Conservation (phyloP, 2,888 invertebrate species). For the Lymantria dispar region DNA sequence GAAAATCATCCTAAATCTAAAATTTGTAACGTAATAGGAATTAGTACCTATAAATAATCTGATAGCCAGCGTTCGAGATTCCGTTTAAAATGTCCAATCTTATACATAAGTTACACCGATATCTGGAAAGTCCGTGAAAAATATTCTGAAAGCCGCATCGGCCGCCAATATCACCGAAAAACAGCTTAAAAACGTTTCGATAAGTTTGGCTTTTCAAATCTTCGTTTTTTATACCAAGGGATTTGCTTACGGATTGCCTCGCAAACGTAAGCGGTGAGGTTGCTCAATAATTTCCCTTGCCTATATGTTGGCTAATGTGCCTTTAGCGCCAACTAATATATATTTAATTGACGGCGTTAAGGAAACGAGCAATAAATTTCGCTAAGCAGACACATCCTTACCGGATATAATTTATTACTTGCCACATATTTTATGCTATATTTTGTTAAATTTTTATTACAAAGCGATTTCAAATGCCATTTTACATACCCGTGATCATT, state of each 20-base stretch:
- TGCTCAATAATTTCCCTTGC: constrained; percentile 36
- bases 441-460: background rate
- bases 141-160: constrained; percentile 46
- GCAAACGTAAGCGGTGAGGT: constrained; percentile 35
- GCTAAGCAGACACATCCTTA: constrained; percentile 13
- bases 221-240: constrained; percentile 58
- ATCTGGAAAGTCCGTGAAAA: constrained; percentile 56
- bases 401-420: constrained; percentile 15
- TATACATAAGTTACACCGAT: constrained; percentile 57
- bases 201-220: constrained; percentile 57
- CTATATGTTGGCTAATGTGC: constrained; percentile 41
- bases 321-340: constrained; percentile 38
- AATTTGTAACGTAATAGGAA: constrained; percentile 16
- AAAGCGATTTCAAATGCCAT: background rate
- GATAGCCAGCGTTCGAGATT: constrained; percentile 36
- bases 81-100: constrained; percentile 44
- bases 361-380: constrained; percentile 31
- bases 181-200: constrained; percentile 61
- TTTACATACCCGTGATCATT: too few relatives aligned
- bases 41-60: constrained; percentile 30
- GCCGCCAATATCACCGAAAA: constrained; percentile 64
- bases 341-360: constrained; percentile 39
- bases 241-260: constrained; percentile 51
- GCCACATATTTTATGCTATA: background rate
- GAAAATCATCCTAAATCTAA: background rate